Conservation (phyloP, 2,113 vertebrate species). For the Elachura formosa region DNA sequence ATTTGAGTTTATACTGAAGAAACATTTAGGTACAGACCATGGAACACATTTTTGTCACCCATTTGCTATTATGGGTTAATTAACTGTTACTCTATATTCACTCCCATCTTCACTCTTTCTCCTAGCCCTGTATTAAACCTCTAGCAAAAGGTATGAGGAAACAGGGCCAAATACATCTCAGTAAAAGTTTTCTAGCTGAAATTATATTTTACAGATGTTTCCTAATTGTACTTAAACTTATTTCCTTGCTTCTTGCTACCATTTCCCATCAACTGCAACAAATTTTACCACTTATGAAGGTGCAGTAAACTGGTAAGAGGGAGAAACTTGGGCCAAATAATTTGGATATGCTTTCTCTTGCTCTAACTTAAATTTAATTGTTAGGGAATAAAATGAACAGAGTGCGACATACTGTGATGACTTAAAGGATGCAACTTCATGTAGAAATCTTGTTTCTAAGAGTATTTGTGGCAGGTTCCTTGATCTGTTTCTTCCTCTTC, state of each 20-base stretch:
- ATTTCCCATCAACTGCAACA: not conserved
- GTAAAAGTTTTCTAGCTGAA: not conserved
- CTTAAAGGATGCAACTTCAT: not conserved
- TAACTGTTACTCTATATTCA: not conserved
- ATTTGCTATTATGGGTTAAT: not conserved
- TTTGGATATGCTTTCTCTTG: not conserved
- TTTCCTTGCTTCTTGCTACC: not conserved
- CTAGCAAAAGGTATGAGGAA: not conserved
- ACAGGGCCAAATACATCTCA: not conserved
- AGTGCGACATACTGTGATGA: not conserved
- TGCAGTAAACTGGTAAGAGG: not conserved
- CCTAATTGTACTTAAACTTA: not conserved
- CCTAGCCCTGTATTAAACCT: not conserved
- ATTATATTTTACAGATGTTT: not conserved
- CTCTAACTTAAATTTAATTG: conserved; percentile 10
- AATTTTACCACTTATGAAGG: not conserved
- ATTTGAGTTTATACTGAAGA: not conserved
- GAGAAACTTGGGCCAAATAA: not conserved
- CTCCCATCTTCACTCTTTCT: not conserved
- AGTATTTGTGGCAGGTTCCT: not conserved
- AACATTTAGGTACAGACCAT: accelerated
- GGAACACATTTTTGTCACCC: not conserved
- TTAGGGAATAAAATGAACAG: conserved; percentile 8
- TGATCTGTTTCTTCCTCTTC: not conserved
- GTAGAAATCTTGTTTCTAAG: not conserved